Percentiles rank a stretch among this genome's conserved stretches.
Conservation (phyloP, 2,113 vertebrate species). For the Malurus cyaneus region DNA sequence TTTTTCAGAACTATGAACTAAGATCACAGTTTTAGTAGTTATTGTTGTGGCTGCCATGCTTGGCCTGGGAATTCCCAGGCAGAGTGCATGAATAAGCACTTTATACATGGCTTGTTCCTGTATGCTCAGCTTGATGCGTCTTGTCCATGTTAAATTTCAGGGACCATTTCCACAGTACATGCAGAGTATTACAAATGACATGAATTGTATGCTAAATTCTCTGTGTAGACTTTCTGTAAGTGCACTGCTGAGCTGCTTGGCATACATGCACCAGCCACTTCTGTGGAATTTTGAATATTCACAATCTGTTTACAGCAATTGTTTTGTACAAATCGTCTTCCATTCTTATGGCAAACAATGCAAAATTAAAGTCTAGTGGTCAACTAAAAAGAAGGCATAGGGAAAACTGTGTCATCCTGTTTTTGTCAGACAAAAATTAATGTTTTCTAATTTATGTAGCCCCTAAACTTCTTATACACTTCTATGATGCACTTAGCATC, state of each 20-base stretch:
- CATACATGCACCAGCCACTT: background rate
- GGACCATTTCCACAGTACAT: background rate
- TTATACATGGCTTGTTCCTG: background rate
- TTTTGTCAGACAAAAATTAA: background rate
- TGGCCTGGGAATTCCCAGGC: background rate
- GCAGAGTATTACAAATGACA: background rate
- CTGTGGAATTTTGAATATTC: background rate
- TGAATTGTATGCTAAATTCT: background rate
- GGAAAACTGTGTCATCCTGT: background rate
- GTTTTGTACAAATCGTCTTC: background rate
- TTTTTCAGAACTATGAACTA: background rate
- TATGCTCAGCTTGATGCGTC: background rate
- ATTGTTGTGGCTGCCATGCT: rapidly evolving
- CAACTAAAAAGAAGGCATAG: background rate
- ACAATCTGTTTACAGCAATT: background rate
- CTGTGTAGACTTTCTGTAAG: background rate
- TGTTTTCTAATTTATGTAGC: background rate
- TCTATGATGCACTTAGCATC: background rate
- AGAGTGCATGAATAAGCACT: background rate
- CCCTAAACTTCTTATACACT: background rate
- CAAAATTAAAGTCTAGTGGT: background rate
- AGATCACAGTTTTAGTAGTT: background rate
- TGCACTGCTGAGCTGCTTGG: background rate
- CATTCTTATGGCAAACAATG: background rate
- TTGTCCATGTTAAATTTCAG: background rate